Evolutionary conservation across 1,140 invertebrate species (phyloP).

Genomic region (Pararge aegeria): DNA sequence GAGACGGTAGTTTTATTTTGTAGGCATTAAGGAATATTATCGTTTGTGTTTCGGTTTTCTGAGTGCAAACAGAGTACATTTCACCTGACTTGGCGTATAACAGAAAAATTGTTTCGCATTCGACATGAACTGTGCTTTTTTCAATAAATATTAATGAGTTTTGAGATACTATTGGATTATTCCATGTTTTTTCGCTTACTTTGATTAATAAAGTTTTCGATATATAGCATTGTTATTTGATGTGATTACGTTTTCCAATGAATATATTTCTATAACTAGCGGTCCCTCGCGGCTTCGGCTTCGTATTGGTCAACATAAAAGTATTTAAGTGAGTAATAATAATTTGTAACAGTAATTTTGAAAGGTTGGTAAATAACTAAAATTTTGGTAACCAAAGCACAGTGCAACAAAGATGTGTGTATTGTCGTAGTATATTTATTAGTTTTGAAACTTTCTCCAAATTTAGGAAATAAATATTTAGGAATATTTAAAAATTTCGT

Average conservation of each 20-base stretch:
- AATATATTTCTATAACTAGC: slow-evolving; percentile 18
- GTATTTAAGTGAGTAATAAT: too few relatives aligned
- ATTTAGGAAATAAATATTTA: too few relatives aligned
- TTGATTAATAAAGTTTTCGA: slow-evolving; percentile 65
- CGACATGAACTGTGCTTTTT: slow-evolving; percentile 54
- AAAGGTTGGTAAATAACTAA: too few relatives aligned
- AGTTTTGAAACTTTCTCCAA: too few relatives aligned
- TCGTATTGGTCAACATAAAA: background rate
- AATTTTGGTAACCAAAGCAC: too few relatives aligned
- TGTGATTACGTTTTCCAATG: slow-evolving; percentile 19
- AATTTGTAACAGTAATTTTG: too few relatives aligned
- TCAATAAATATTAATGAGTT: slow-evolving; percentile 76
- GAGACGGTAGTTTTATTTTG: slow-evolving; percentile 14
- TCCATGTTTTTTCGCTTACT: slow-evolving; percentile 48
- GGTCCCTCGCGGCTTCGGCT: too few relatives aligned
- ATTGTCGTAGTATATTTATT: too few relatives aligned
- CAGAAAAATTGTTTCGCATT: slow-evolving; percentile 74
- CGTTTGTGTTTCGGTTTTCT: slow-evolving; percentile 12
- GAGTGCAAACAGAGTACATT: slow-evolving; percentile 36
- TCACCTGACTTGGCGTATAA: slow-evolving; percentile 61
- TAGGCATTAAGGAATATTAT: slow-evolving; percentile 28
- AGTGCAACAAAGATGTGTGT: too few relatives aligned
- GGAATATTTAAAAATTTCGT: too few relatives aligned
- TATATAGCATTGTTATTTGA: slow-evolving; percentile 30
- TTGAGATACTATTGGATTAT: slow-evolving; percentile 55